A percentile compares a stretch with the other conserved stretches of the same genome.
These are phyloP conservation scores for Drosophila baimaii DNA, from an alignment of 1,140 invertebrate species.

Conservation along the genomic window DNA sequence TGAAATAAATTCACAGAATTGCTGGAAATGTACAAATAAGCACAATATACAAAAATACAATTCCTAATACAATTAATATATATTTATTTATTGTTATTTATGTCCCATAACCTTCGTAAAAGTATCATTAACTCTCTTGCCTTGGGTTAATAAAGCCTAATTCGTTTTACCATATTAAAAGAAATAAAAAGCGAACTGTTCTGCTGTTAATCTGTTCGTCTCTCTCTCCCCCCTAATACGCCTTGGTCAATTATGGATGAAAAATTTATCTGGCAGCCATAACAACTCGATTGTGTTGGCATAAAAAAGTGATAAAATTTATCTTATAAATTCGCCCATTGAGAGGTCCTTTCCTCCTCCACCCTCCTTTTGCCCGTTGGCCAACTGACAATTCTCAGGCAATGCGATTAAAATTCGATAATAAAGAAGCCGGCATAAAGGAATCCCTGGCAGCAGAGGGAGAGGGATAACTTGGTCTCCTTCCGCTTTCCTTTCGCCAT, in stretches of 20 bases:
- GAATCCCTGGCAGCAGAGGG: conserved; percentile 9
- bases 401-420: conserved; percentile 45
- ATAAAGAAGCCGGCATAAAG: conserved; percentile 21
- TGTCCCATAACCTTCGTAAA: too few relatives aligned
- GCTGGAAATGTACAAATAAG: not conserved
- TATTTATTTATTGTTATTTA: too few relatives aligned
- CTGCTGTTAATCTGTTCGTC: not conserved
- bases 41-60: too few relatives aligned
- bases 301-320: conserved; percentile 38
- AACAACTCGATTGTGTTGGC: conserved; percentile 34
- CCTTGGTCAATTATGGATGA: conserved; percentile 10
- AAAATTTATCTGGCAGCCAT: conserved; percentile 20
- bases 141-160: not conserved
- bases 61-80: not conserved
- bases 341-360: not conserved
- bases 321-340: conserved; percentile 21
- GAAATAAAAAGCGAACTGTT: not conserved
- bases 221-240: not conserved
- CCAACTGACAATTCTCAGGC: conserved; percentile 35
- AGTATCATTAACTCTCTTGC: not conserved
- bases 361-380: conserved; percentile 1
- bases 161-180: not conserved
- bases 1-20: not conserved
- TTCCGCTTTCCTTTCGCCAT: not conserved
- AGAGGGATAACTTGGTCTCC: conserved; percentile 43